phyloP scores from a whole-genome alignment of 2,113 vertebrate species.

The Rattus rattus region DNA sequence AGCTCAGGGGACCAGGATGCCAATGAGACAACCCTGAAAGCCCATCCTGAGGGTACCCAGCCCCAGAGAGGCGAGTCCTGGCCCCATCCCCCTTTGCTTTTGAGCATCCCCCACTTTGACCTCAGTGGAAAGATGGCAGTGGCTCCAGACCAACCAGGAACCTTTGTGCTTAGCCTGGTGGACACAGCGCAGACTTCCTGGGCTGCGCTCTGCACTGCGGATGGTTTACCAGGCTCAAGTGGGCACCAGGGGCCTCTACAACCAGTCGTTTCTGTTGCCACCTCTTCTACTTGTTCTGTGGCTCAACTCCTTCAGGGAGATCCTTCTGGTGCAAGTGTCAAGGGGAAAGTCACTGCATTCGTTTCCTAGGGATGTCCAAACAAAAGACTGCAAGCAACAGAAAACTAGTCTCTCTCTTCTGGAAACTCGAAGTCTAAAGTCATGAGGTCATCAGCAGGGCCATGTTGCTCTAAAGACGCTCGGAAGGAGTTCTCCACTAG shows the following conservation, averaged over 20 bases:
- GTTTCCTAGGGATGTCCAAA: background rate
- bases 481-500: background rate
- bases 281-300: background rate
- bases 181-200: background rate
- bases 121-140: background rate
- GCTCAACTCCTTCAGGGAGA: background rate
- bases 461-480: background rate
- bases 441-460: background rate
- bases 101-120: background rate
- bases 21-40: background rate
- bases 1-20: constrained; percentile 53
- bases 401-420: background rate
- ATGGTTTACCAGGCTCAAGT: background rate
- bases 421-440: background rate
- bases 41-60: background rate
- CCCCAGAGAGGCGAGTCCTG: too few relatives aligned
- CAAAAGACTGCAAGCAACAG: background rate
- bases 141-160: background rate
- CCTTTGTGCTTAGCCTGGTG: background rate
- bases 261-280: background rate
- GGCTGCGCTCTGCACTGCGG: background rate
- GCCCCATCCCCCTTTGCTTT: background rate
- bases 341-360: background rate
- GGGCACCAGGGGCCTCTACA: background rate
- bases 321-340: background rate